Evolutionary conservation across 2,888 invertebrate species (phyloP).

Genomic region (Caenorhabditis sp.): DNA sequence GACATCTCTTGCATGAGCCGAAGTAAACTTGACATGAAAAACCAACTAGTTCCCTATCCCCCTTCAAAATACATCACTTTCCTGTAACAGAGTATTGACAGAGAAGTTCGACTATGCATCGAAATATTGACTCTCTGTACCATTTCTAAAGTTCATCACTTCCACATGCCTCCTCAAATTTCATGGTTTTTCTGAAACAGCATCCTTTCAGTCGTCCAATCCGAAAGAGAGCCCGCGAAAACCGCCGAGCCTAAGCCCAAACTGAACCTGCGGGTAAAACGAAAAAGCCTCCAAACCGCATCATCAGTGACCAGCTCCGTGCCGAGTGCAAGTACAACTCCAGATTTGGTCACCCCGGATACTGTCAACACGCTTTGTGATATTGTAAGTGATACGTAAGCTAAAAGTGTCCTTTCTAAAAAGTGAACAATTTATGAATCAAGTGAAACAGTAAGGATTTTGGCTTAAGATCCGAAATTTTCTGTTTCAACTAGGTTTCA

Average conservation of each 20-base stretch:
- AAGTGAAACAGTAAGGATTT: not conserved
- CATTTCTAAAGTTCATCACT: too few relatives aligned
- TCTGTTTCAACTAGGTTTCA: not conserved
- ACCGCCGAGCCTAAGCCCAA: not conserved
- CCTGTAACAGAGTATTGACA: not conserved
- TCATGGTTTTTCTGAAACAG: too few relatives aligned
- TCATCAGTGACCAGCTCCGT: slow-evolving; percentile 10
- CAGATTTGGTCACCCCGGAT: slow-evolving; percentile 18
- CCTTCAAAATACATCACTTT: not conserved
- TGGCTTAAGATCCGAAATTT: too few relatives aligned
- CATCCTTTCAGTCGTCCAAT: slow-evolving; percentile 75
- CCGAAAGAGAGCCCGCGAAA: slow-evolving; percentile 73
- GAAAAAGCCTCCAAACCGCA: not conserved
- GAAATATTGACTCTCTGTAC: too few relatives aligned
- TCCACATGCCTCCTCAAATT: too few relatives aligned
- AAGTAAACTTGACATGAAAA: too few relatives aligned
- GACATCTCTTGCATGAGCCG: too few relatives aligned
- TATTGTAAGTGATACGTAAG: slow-evolving; percentile 27
- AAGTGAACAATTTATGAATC: too few relatives aligned
- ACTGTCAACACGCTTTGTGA: slow-evolving; percentile 12
- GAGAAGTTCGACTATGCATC: too few relatives aligned
- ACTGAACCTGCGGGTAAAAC: not conserved
- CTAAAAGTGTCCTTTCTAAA: too few relatives aligned
- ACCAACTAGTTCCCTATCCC: too few relatives aligned
- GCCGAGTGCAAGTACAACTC: slow-evolving; percentile 35